Percentiles rank a stretch among this genome's conserved stretches.
Conservation (phyloP, 1,140 invertebrate species). For the Carposina sasakii region DNA sequence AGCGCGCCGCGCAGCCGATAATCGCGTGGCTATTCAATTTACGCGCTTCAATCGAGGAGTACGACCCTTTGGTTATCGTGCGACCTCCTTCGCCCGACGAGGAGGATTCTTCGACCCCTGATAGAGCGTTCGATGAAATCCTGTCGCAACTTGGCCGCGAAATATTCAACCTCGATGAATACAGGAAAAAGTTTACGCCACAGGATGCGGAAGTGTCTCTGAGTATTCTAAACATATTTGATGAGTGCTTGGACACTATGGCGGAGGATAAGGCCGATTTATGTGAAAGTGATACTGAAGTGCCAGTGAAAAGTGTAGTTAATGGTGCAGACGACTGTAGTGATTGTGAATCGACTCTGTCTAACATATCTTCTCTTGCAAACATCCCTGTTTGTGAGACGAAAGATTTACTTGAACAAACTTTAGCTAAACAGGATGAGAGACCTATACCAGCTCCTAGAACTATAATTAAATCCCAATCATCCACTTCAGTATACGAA, state of each 20-base stretch:
- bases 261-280: too few species aligned
- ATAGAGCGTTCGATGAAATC: slow-evolving; percentile 66
- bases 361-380: slow-evolving; percentile 43
- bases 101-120: slow-evolving; percentile 28
- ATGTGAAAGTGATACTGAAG: slow-evolving; percentile 19
- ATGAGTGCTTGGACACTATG: slow-evolving; percentile 57
- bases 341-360: slow-evolving; percentile 43
- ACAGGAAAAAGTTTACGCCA: slow-evolving; percentile 54
- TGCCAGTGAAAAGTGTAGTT: slow-evolving; percentile 18
- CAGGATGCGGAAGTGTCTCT: slow-evolving; percentile 46
- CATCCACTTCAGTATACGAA: slow-evolving; percentile 35
- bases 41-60: slow-evolving; percentile 58
- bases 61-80: slow-evolving; percentile 52
- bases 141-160: slow-evolving; percentile 64
- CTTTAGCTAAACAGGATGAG: slow-evolving; percentile 32
- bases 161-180: slow-evolving; percentile 64
- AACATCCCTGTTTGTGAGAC: too few species aligned
- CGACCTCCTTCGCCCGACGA: slow-evolving; percentile 24
- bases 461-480: slow-evolving; percentile 35
- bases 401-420: too few species aligned
- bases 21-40: slow-evolving; percentile 56
- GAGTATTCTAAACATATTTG: slow-evolving; percentile 65
- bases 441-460: slow-evolving; percentile 51
- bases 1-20: slow-evolving; percentile 49
- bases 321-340: slow-evolving; percentile 38